Evolutionary conservation across 2,888 invertebrate genomes (phyloP).

Genomic region (Diloba caeruleocephala): DNA sequence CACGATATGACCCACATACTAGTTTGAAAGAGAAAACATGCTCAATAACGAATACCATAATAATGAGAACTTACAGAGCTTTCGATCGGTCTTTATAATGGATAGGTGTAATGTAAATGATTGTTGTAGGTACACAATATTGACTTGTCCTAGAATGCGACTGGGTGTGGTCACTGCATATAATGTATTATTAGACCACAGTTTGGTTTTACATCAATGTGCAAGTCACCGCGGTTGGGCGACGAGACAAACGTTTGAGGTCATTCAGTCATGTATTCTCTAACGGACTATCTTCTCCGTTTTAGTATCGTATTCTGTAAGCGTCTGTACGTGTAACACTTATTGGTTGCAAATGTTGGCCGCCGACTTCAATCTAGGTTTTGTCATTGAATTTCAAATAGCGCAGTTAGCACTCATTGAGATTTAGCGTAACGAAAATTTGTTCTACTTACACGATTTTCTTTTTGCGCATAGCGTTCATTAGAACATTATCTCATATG

Average conservation of each 20-base stretch:
- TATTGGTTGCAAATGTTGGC: conserved; percentile 70
- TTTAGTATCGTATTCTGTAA: conserved; percentile 71
- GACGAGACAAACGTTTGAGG: conserved; percentile 66
- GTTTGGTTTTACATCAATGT: conserved; percentile 71
- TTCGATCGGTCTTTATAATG: conserved; percentile 73
- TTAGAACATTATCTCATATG: conserved; percentile 64
- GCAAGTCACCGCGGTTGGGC: conserved; percentile 71
- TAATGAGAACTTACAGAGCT: conserved; percentile 72
- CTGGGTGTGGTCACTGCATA: conserved; percentile 70
- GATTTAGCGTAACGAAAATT: conserved; percentile 53
- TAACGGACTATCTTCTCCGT: conserved; percentile 80
- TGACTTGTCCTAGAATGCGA: conserved; percentile 76
- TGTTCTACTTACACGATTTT: conserved; percentile 49
- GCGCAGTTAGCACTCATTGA: conserved; percentile 51
- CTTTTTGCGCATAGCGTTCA: conserved; percentile 35
- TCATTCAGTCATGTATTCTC: conserved; percentile 70
- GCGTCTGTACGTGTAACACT: conserved; percentile 72
- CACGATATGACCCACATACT: conserved; percentile 73
- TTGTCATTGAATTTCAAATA: conserved; percentile 60
- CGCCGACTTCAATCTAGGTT: conserved; percentile 53
- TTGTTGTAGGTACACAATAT: conserved; percentile 68
- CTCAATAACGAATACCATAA: conserved; percentile 69
- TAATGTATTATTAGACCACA: conserved; percentile 68
- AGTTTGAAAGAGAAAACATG: conserved; percentile 75
- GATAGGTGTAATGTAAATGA: conserved; percentile 75